Evolutionary conservation across 2,888 invertebrate species (phyloP).

Genomic region (Drosophila mercatorum): DNA sequence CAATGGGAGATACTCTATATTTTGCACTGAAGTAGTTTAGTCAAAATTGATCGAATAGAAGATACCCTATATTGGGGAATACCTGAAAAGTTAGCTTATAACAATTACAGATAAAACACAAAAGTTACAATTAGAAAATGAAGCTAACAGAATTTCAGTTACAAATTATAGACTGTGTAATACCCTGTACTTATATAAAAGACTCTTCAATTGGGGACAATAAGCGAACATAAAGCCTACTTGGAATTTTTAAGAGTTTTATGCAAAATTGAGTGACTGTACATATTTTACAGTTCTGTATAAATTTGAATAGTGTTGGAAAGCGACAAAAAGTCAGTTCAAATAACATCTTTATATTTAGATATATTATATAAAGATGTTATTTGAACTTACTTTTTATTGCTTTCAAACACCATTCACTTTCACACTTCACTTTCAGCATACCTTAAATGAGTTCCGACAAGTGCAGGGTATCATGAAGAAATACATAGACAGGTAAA

Average conservation of each 20-base stretch:
- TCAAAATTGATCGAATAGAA: neutral
- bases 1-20: too few species aligned
- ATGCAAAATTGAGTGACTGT: neutral
- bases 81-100: neutral
- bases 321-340: neutral
- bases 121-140: too few species aligned
- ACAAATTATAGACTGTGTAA: neutral
- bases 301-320: neutral
- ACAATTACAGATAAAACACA: neutral
- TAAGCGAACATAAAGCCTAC: too few species aligned
- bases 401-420: too few species aligned
- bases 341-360: too few species aligned
- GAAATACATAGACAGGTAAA: neutral
- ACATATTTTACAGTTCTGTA: neutral
- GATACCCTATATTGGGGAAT: neutral
- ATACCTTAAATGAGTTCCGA: neutral
- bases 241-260: neutral
- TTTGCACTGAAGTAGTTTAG: too few species aligned
- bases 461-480: neutral
- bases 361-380: too few species aligned
- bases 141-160: too few species aligned
- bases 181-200: neutral
- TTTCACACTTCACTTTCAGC: too few species aligned
- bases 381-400: too few species aligned
- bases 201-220: too few species aligned